Evolutionary conservation across 2,113 vertebrate genomes (phyloP), one percentile per base, ranked within the genome.

Genomic region (Coturnix japonica): DNA sequence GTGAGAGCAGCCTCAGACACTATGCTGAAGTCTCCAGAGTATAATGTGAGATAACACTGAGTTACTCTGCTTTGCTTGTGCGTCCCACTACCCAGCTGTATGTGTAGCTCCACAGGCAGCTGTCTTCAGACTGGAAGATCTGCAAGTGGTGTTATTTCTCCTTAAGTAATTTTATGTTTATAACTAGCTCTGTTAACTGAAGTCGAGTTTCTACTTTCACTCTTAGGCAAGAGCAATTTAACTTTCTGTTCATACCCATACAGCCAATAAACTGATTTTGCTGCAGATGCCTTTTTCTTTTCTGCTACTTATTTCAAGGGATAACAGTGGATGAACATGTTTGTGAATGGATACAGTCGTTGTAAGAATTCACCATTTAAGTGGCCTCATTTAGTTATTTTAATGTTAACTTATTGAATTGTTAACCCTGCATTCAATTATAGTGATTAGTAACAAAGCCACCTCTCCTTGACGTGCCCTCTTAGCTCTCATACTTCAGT

Each of bases 91-190:
- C 56, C n/a, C 69, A 59, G 31, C 33, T 76, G 17, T 37, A 41
- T 41, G 10, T 0, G 0, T 16, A 28, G 14, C 57, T 81, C 33
- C 63, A 25, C 61, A 11, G 1, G 20, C 51, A 0, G 0, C 76
- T 87, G 67, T 31, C 60, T 71, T 70, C 25, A 1, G 30, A 19
- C 11, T 1, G 13, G 54, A 63, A 61, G 56, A 79, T 85, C 39
- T 88, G 72, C 0, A 0, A 73, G 37, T 63, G 67, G 26, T 70
- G 19, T 1, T 47, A 72, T 70, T 92, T 80, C 46, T 83, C 39
- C 77, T 80, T 28, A 51, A 85, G 20, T 13, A 33, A 25, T 56
- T 70, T 74, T 60, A 16, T 82, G 54, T 76, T 85, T 78, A 41
- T 73, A 80, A 64, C 33, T 77, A 37, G 46, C 46, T 6, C 8